Percentiles rank a stretch among this genome's conserved stretches.
These are phyloP conservation scores for Triplophysa siluroides DNA, from an alignment of 2,113 vertebrate genomes.

Conservation along the genomic window DNA sequence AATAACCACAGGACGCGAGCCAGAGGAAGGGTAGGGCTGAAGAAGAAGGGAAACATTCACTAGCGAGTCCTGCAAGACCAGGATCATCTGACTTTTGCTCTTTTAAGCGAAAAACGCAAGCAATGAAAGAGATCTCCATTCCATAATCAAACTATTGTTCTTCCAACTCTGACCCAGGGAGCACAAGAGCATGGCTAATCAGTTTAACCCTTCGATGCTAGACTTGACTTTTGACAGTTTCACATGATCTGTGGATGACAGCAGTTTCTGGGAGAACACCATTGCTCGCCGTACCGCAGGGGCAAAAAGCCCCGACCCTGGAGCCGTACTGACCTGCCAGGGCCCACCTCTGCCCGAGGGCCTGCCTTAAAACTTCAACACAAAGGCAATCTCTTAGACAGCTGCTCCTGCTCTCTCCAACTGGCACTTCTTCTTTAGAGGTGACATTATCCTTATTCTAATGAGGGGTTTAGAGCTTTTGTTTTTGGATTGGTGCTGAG, in stretches of 20 bases:
- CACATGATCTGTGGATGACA: conserved; percentile 75
- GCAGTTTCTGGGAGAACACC: conserved; percentile 65
- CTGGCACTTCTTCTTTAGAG: conserved; percentile 63
- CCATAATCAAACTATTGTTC: conserved; percentile 77
- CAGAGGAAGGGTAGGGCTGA: conserved; percentile 31
- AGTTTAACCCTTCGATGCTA: conserved; percentile 73
- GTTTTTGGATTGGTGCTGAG: conserved; percentile 66
- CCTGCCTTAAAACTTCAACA: conserved; percentile 70
- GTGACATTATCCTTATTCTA: conserved; percentile 76
- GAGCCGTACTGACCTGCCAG: conserved; percentile 72
- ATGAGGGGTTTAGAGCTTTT: conserved; percentile 70
- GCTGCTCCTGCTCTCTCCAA: conserved; percentile 72
- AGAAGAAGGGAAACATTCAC: conserved; percentile 60
- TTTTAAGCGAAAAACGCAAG: conserved; percentile 55
- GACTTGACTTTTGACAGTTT: conserved; percentile 66
- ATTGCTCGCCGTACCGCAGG: conserved; percentile 67
- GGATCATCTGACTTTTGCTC: conserved; percentile 66
- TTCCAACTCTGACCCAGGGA: conserved; percentile 72
- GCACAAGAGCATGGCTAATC: conserved; percentile 78
- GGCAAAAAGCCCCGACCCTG: conserved; percentile 75
- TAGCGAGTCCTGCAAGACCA: conserved; percentile 65
- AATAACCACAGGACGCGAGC: conserved; percentile 64
- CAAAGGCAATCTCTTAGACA: conserved; percentile 70
- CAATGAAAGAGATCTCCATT: conserved; percentile 68
- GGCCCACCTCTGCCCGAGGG: conserved; percentile 71